Evolutionary conservation across 2,113 vertebrate species (phyloP), one percentile per base, ranked within the genome.

Genomic region (Hiodon alosoides): DNA sequence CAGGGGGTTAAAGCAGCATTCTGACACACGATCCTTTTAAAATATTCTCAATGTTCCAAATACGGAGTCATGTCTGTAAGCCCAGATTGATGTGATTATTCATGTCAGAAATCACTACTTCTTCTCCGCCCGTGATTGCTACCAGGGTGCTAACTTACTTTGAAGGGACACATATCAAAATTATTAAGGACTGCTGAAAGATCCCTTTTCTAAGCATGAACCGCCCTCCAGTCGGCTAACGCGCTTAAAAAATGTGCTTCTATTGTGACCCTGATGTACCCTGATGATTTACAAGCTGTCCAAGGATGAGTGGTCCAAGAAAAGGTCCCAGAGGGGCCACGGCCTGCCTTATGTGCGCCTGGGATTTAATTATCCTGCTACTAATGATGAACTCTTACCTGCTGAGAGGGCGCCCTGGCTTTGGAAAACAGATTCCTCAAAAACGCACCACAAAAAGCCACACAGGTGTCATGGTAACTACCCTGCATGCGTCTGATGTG

Each of bases 351-450:
- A 87, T 86, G 86, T 87, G 84, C 79, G 77, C 72, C 83, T 83
- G 82, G 85, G 83, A 86, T 89, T 90, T 90, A 90, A 90, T 90
- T 86, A 86, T 84, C 83, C 89, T 69, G 80, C 72, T 72, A 85
- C 86, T 89, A 88, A 88, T 83, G 84, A 90, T 83, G 85, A 80
- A 79, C 83, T 81, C 72, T 79, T 71, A 82, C 82, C 84, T 80
- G 81, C 84, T 81, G 82, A 64, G 79, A 76, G 62, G 71, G 55
- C 54, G 48, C 69, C 65, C 46, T 59, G 9, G 68, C 72, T 72
- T 69, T 11, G 31, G 53, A 60, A 52, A 55, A 71, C 8, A 74
- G 50, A 4, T 17, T 14, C 51, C 70, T 66, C 61, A 52, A 59
- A 48, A 57, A 76, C 76, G 59, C 54, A 53, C 51, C 72, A 77